Conservation (phyloP, 2,113 vertebrate genomes). For the Progne subis region DNA sequence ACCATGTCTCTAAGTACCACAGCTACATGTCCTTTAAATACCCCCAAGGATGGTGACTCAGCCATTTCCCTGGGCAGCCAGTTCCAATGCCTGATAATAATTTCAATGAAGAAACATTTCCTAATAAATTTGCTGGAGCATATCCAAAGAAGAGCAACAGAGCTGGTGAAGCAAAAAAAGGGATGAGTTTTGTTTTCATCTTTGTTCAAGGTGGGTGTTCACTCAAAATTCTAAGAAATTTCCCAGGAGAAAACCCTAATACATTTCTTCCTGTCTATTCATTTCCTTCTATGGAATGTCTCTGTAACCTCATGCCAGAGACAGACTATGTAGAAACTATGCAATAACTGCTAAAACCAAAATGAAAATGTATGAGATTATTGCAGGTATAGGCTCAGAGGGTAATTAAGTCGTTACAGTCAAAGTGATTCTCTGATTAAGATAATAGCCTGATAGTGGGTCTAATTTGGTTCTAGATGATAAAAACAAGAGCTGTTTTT, state of each 20-base stretch:
- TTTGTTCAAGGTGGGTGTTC: neutral
- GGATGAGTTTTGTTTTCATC: neutral
- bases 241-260: neutral
- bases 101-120: neutral
- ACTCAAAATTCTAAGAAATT: neutral
- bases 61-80: neutral
- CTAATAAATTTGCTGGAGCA: neutral
- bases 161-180: neutral
- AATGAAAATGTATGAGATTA: neutral
- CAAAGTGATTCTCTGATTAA: neutral
- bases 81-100: neutral
- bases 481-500: neutral
- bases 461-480: constrained; percentile 1
- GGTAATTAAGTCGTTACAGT: constrained; percentile 28
- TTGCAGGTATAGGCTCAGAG: neutral
- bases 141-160: neutral
- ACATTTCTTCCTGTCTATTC: neutral
- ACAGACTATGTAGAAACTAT: neutral
- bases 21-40: neutral
- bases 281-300: neutral
- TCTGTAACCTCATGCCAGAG: neutral
- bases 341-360: neutral
- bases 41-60: neutral
- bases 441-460: neutral
- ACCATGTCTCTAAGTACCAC: neutral